Evolutionary conservation across 2,888 invertebrate genomes (phyloP).

Genomic region (Tribolium freemani): DNA sequence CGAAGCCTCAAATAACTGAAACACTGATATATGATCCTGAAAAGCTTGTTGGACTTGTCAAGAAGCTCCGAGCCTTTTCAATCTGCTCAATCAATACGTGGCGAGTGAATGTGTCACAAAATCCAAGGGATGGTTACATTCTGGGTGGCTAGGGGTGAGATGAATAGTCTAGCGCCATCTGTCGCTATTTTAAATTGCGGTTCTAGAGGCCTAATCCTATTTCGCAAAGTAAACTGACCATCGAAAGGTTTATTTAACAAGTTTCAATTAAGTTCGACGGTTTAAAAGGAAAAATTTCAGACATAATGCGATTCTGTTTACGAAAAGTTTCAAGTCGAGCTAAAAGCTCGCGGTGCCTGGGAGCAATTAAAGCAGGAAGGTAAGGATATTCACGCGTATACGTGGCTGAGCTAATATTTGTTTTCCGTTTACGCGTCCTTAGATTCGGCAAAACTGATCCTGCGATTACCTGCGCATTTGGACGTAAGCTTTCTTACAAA

Average conservation of each 20-base stretch:
- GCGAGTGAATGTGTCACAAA: not conserved
- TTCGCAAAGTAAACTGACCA: constrained; percentile 37
- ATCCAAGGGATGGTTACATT: not conserved
- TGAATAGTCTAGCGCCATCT: not conserved
- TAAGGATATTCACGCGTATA: constrained; percentile 47
- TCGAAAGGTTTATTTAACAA: constrained; percentile 34
- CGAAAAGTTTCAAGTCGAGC: constrained; percentile 21
- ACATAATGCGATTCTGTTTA: not conserved
- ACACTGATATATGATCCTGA: constrained; percentile 33
- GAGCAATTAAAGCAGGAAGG: constrained; percentile 39
- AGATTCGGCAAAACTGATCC: constrained; percentile 32
- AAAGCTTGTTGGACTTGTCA: constrained; percentile 34
- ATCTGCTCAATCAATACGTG: constrained; percentile 12
- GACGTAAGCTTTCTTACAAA: constrained; percentile 30
- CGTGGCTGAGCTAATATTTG: constrained; percentile 54
- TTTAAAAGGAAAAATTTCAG: constrained; percentile 12
- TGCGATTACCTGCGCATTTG: constrained; percentile 33
- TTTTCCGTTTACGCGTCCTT: constrained; percentile 50
- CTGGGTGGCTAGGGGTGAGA: not conserved
- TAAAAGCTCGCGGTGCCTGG: constrained; percentile 31
- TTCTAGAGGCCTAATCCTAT: constrained; percentile 22
- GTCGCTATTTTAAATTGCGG: constrained; percentile 16
- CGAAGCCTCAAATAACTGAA: constrained; percentile 39
- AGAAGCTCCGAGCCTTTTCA: constrained; percentile 17
- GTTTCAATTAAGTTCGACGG: not conserved